Percentiles rank a stretch among this genome's conserved stretches.
Conservation (phyloP, 2,113 vertebrate genomes). For the Zosterops hypoxanthus region DNA sequence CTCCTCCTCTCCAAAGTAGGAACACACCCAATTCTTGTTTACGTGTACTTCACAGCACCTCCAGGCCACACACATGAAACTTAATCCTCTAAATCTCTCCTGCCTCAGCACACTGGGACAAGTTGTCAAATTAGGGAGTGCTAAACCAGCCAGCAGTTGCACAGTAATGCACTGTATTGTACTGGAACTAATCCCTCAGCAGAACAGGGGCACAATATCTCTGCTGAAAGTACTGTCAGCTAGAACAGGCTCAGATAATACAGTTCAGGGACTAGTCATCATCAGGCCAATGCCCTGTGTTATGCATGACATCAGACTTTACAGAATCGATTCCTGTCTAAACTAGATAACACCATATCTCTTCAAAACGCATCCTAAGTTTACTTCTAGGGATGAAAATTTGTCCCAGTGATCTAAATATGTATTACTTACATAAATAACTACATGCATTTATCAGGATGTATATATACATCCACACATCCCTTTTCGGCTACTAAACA, state of each 20-base stretch:
- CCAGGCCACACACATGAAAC: constrained; percentile 30
- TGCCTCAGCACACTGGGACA: constrained; percentile 12
- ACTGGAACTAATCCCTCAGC: constrained; percentile 6
- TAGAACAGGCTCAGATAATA: neutral
- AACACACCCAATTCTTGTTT: constrained; percentile 28
- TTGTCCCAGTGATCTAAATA: neutral
- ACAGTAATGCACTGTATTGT: neutral
- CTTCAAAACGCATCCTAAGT: neutral
- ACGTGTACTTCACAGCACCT: neutral
- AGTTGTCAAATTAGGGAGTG: constrained; percentile 4
- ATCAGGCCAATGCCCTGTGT: neutral
- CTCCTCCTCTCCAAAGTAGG: neutral
- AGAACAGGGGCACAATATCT: neutral
- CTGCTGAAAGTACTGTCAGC: neutral
- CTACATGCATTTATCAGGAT: neutral
- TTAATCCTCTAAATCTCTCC: constrained; percentile 48
- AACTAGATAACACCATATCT: neutral
- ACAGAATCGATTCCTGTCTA: neutral
- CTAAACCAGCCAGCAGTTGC: constrained; percentile 2
- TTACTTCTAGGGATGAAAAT: neutral
- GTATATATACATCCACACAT: neutral
- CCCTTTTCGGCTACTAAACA: neutral
- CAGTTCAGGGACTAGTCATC: neutral
- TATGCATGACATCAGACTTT: neutral
- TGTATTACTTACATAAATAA: neutral